A percentile compares a stretch with the other conserved stretches of the same genome.
phyloP scores from a whole-genome alignment of 1,140 invertebrate genomes.

The Metopolophium dirhodum region DNA sequence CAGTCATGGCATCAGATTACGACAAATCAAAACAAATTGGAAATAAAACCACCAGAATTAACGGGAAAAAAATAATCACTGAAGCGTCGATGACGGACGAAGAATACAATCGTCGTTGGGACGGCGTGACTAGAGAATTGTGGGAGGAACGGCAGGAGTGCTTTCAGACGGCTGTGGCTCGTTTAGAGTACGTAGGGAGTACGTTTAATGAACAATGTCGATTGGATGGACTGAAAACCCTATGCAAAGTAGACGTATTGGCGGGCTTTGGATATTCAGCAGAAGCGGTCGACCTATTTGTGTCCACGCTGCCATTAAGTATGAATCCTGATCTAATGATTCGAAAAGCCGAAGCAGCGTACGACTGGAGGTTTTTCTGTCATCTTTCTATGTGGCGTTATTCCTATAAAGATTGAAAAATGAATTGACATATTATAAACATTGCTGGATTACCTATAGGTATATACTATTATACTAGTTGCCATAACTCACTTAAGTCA shows the following conservation, averaged over 20 bases:
- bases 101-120: neutral
- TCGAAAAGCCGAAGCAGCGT: constrained; percentile 31
- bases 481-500: neutral
- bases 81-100: neutral
- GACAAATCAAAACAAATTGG: neutral
- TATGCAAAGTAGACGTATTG: constrained; percentile 32
- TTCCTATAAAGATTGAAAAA: constrained; percentile 25
- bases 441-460: neutral
- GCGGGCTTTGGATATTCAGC: constrained; percentile 3
- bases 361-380: constrained; percentile 51
- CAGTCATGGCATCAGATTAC: neutral
- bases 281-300: constrained; percentile 43
- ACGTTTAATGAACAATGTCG: neutral
- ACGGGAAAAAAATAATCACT: neutral
- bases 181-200: constrained; percentile 24
- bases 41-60: neutral
- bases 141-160: neutral
- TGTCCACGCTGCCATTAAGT: neutral
- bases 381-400: constrained; percentile 48
- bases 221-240: neutral
- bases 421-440: neutral
- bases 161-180: constrained; percentile 20
- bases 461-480: neutral
- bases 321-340: constrained; percentile 11
- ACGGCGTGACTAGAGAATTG: neutral